Evolutionary conservation across 1,140 invertebrate species (phyloP).

Genomic region (Sweltsa coloradensis): DNA sequence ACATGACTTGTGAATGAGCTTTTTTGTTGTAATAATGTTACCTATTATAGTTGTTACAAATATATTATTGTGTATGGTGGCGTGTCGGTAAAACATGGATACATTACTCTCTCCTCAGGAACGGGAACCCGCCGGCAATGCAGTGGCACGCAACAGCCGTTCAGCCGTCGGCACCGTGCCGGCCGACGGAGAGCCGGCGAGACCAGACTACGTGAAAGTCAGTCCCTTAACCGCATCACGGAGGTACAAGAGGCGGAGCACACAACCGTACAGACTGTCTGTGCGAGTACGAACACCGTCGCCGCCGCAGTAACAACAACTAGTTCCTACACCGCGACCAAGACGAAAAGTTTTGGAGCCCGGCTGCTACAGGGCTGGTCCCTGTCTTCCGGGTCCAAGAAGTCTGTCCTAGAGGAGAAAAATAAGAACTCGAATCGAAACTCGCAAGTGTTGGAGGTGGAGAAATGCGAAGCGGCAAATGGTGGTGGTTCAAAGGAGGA

Average conservation of each 20-base stretch:
- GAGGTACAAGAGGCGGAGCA: constrained; percentile 57
- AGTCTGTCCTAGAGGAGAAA: not conserved
- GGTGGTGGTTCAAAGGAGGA: too few relatives aligned
- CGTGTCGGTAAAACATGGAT: constrained; percentile 9
- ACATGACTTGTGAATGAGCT: too few relatives aligned
- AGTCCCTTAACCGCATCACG: constrained; percentile 68
- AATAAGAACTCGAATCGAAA: not conserved
- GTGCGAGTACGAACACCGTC: not conserved
- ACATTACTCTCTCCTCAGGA: too few relatives aligned
- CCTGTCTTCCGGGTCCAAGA: constrained; percentile 2
- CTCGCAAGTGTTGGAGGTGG: too few relatives aligned
- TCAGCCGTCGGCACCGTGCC: constrained; percentile 34
- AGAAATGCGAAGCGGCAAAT: not conserved
- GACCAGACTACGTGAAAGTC: constrained; percentile 60
- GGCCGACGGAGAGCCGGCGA: constrained; percentile 45
- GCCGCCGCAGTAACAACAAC: not conserved
- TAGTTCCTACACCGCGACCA: constrained; percentile 19
- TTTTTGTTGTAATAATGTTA: too few relatives aligned
- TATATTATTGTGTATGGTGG: not conserved
- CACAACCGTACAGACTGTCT: constrained; percentile 17
- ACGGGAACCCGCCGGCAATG: constrained; percentile 19
- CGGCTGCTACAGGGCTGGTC: constrained; percentile 30
- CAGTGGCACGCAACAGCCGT: constrained; percentile 12
- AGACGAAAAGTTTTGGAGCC: constrained; percentile 33
- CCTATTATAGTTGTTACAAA: not conserved